These are phyloP conservation scores for Heliconius aoede DNA, from an alignment of 2,888 invertebrate species.

Conservation along the genomic window DNA sequence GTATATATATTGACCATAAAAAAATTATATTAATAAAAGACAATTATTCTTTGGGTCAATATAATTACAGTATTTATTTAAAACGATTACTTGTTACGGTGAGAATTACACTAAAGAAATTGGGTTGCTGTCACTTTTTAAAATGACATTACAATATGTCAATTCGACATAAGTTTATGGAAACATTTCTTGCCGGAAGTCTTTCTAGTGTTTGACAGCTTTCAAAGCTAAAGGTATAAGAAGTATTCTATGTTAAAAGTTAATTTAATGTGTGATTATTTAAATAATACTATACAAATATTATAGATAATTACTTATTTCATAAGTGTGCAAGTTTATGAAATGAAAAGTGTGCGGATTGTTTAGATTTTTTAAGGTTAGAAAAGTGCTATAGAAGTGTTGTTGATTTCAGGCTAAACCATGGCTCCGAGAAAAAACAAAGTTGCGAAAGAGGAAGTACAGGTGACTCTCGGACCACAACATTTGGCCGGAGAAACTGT, in stretches of 20 bases:
- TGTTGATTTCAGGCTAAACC: conserved; percentile 78
- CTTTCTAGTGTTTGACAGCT: conserved; percentile 82
- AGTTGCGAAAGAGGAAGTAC: conserved; percentile 97
- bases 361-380: conserved; percentile 73
- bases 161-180: conserved; percentile 7
- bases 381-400: conserved; percentile 72
- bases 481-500: conserved; percentile 98
- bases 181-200: conserved; percentile 44
- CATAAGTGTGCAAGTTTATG: conserved; percentile 44
- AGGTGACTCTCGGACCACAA: conserved; percentile 97
- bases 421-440: conserved; percentile 99
- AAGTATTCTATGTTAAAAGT: conserved; percentile 57
- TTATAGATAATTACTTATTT: conserved; percentile 44
- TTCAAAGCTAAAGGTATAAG: conserved; percentile 77
- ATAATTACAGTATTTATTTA: neutral
- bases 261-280: conserved; percentile 50
- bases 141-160: conserved; percentile 20
- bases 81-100: neutral
- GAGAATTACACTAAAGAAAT: neutral
- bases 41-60: too few species aligned
- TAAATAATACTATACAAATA: conserved; percentile 57
- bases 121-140: neutral
- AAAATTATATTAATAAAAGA: too few species aligned
- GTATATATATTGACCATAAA: too few species aligned
- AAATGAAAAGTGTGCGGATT: conserved; percentile 60